Conservation (phyloP, 2,888 invertebrate genomes). For the Glomeris marginata region DNA sequence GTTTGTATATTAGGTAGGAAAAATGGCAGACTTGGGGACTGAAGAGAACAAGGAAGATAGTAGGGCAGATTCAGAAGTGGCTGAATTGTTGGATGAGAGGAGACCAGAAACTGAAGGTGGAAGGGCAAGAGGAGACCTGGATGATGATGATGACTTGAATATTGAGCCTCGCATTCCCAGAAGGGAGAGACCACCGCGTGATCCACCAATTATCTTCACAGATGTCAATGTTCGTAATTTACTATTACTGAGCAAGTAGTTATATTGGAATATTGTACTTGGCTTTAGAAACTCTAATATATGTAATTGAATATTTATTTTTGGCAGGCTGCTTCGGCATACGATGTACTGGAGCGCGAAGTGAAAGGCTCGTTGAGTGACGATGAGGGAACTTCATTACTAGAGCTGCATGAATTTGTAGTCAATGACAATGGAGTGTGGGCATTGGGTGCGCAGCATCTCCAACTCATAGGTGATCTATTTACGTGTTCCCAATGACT, state of each 20-base stretch:
- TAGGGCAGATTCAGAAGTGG: not conserved
- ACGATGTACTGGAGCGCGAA: slow-evolving; percentile 50
- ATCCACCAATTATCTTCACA: slow-evolving; percentile 21
- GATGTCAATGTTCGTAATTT: slow-evolving; percentile 21
- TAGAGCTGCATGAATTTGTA: slow-evolving; percentile 74
- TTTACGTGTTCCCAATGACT: not conserved
- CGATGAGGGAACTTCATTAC: slow-evolving; percentile 59
- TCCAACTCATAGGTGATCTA: slow-evolving; percentile 54
- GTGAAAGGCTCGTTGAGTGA: slow-evolving; percentile 54
- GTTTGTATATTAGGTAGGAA: slow-evolving; percentile 1
- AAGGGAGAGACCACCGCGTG: slow-evolving; percentile 15
- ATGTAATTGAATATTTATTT: slow-evolving; percentile 11
- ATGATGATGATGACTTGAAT: slow-evolving; percentile 5
- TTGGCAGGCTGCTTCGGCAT: slow-evolving; percentile 37
- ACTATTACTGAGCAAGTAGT: not conserved
- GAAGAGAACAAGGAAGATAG: not conserved
- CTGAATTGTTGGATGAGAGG: not conserved
- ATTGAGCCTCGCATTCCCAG: slow-evolving; percentile 1
- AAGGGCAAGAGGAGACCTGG: slow-evolving; percentile 5
- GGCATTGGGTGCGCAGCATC: slow-evolving; percentile 78
- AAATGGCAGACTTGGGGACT: not conserved
- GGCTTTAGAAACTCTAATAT: not conserved
- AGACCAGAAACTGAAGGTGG: not conserved
- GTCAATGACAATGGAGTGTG: slow-evolving; percentile 80
- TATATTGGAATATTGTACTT: not conserved